Evolutionary conservation across 2,888 invertebrate species (phyloP), one percentile per base, ranked within the genome.

Genomic region (Elmis aenea): DNA sequence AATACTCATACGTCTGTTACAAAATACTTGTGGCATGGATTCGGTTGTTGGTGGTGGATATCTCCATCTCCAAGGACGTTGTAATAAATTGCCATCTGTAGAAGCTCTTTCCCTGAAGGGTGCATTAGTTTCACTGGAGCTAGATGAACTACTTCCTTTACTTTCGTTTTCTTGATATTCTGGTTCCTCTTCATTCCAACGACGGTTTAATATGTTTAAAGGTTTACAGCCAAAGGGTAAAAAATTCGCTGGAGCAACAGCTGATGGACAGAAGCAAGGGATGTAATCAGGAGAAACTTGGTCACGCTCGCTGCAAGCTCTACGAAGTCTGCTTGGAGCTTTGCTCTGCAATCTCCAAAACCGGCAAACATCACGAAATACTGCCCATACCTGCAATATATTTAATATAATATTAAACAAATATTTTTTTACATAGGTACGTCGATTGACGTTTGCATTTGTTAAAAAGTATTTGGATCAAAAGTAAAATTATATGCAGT

Each of bases 61-160:
- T 3, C 81, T 69, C 62, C 77, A 75, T 23, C 77, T 66, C 40
- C 79, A 70, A 0, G 79, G 79, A 6, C 76, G 71, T 10, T 82
- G 80, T 23, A 70, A 61, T 23, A 77, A 57, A 33, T 75, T 75
- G 4, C 81, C 79, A 61, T 86, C 86, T 0, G 87, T 87, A 45
- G 83, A 85, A 25, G 86, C 86, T 24, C 87, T 72, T 26, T 77
- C 79, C 6, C 86, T 72, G 66, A 87, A 87, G 48, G 81, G 81
- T 9, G 63, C 63, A 2, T 66, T 30, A 3, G 29, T 36, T 13
- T 64, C 58, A 12, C 55, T 48, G 13, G 68, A 51, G 71, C 51
- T 65, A 31, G 53, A 61, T 23, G 54, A 58, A 23, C 35, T 49
- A 38, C 54, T 59, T 11, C 50, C 54, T 37, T 55, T 53, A 33